Evolutionary conservation across 2,113 vertebrate species (phyloP).

Genomic region (Gasterosteus nipponicus): DNA sequence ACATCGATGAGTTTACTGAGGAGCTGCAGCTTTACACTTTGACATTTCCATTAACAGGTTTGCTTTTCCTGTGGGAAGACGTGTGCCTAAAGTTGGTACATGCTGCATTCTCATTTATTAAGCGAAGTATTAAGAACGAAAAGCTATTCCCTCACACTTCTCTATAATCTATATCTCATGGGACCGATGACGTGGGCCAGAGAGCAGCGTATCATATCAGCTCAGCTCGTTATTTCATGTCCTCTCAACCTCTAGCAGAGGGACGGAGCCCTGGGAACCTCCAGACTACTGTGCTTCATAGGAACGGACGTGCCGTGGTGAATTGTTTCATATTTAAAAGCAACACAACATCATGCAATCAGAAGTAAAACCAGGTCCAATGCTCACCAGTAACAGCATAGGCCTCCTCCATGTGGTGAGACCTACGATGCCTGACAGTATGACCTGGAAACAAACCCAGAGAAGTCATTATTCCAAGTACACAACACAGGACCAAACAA

Average conservation of each 20-base stretch:
- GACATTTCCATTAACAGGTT: too few species aligned
- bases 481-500: not conserved
- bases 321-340: not conserved
- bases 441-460: conserved; percentile 77
- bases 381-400: conserved; percentile 85
- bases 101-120: too few species aligned
- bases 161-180: not conserved
- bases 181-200: not conserved
- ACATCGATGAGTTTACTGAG: too few species aligned
- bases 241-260: not conserved
- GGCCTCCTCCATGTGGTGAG: conserved; percentile 87
- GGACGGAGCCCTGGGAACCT: not conserved
- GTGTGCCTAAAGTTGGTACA: too few species aligned
- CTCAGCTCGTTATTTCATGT: not conserved
- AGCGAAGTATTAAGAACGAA: not conserved
- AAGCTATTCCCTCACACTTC: not conserved
- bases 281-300: not conserved
- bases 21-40: too few species aligned
- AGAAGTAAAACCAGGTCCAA: not conserved
- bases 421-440: conserved; percentile 88
- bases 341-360: not conserved
- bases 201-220: not conserved
- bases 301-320: not conserved
- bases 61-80: too few species aligned
- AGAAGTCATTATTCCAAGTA: not conserved